These are phyloP conservation scores for Phocoena sinus DNA, from an alignment of 2,113 vertebrate species.

Conservation along the genomic window DNA sequence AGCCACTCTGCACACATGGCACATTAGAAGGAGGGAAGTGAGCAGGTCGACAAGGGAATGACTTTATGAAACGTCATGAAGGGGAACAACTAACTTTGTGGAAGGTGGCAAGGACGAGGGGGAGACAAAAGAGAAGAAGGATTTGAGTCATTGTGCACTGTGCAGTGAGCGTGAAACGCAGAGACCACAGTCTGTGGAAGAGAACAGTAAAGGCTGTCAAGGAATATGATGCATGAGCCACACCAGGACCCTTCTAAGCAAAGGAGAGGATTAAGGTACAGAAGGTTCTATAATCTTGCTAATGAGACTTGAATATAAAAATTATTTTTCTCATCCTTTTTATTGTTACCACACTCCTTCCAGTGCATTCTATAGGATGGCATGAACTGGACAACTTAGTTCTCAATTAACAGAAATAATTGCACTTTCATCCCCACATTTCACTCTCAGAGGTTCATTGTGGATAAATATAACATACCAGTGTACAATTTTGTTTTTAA, in stretches of 20 bases:
- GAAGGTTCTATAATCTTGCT: not conserved
- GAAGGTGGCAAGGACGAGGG: not conserved
- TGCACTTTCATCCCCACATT: not conserved
- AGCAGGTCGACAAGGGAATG: not conserved
- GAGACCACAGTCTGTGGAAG: not conserved
- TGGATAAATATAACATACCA: not conserved
- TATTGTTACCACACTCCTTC: not conserved
- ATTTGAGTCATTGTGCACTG: not conserved
- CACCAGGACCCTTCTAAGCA: not conserved
- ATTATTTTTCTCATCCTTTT: not conserved
- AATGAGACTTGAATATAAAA: not conserved
- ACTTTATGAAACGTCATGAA: not conserved
- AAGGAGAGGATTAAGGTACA: not conserved
- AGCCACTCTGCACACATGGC: accelerated
- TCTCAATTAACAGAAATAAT: not conserved
- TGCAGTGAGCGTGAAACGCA: accelerated
- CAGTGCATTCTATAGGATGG: not conserved
- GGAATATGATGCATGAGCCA: not conserved
- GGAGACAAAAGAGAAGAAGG: not conserved
- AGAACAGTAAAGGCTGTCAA: no score
- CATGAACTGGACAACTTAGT: not conserved
- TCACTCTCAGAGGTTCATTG: not conserved
- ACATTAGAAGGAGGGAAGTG: not conserved
- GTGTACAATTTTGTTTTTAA: not conserved
- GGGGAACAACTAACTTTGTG: not conserved